Conservation (phyloP, 2,888 invertebrate species). For the Bombyx huttoni region DNA sequence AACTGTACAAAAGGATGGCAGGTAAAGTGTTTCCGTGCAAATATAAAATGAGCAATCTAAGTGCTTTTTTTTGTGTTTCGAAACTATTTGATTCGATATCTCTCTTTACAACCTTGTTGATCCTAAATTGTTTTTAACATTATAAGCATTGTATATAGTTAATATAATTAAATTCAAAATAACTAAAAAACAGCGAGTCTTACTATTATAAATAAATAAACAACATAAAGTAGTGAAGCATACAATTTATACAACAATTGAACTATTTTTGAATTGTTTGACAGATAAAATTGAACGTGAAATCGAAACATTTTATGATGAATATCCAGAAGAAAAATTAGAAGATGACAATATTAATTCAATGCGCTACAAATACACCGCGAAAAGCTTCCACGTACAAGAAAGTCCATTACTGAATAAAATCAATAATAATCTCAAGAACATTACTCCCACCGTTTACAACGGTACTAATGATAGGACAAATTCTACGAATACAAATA, state of each 20-base stretch:
- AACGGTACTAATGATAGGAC: slow-evolving; percentile 10
- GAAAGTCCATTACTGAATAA: slow-evolving; percentile 16
- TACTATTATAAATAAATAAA: no score
- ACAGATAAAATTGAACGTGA: slow-evolving; percentile 53
- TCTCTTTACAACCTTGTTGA: no score
- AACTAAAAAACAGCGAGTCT: no score
- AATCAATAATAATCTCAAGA: slow-evolving; percentile 14
- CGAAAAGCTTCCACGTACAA: slow-evolving; percentile 20
- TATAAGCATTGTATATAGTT: no score
- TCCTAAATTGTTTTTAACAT: no score
- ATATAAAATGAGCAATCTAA: neutral
- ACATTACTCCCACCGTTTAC: slow-evolving; percentile 10
- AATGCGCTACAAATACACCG: slow-evolving; percentile 26
- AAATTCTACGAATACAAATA: slow-evolving; percentile 2
- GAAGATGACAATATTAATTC: slow-evolving; percentile 28
- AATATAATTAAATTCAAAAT: no score
- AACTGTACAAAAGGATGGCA: slow-evolving; percentile 37
- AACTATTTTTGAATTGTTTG: slow-evolving; percentile 23
- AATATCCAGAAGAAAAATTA: slow-evolving; percentile 36
- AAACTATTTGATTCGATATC: no score
- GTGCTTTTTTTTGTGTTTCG: no score
- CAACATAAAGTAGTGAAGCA: neutral
- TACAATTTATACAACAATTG: neutral
- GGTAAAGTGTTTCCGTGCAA: slow-evolving; percentile 23
- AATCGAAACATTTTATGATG: slow-evolving; percentile 48